phyloP scores from a whole-genome alignment of 2,797 vertebrate species.

The Glyptemys insculpta region DNA sequence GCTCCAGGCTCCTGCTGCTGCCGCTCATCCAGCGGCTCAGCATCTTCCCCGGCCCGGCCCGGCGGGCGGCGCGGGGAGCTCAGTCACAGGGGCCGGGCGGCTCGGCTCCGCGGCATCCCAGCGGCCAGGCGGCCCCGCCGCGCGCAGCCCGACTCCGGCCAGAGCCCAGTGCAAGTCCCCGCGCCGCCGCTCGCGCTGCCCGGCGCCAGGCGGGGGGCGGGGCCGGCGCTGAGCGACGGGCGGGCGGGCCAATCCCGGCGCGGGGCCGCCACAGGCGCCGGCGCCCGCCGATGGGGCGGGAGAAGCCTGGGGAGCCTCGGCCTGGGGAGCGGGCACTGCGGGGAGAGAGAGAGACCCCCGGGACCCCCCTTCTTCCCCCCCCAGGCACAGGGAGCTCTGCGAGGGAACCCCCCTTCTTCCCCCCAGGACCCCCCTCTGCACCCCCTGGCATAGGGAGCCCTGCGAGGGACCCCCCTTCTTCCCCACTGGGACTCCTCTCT shows the following conservation, averaged over 20 bases:
- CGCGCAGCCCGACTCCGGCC: constrained; percentile 48
- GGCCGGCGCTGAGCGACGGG: constrained; percentile 32
- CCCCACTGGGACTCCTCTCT: no score
- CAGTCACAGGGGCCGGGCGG: not conserved
- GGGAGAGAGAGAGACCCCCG: no score
- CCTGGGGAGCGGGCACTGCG: not conserved
- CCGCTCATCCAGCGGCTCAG: constrained; percentile 98
- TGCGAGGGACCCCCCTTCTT: no score
- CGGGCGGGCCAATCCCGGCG: constrained; percentile 40
- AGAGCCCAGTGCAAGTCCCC: not conserved
- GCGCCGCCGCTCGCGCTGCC: not conserved
- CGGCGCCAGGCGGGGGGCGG: constrained; percentile 18
- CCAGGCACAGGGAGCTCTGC: not conserved
- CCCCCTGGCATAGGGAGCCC: no score
- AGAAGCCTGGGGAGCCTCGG: constrained; percentile 6
- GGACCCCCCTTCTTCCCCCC: no score
- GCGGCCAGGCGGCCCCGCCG: not conserved
- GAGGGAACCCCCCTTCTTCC: no score
- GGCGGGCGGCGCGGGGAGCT: constrained; percentile 77
- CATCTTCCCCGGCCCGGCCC: constrained; percentile 88
- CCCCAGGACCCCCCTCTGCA: no score
- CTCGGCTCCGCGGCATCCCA: not conserved
- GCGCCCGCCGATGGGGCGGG: constrained; percentile 38
- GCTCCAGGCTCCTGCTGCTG: constrained; percentile 97
- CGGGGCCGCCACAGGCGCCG: constrained; percentile 3